phyloP scores from a whole-genome alignment of 2,888 invertebrate species.

The Oligia fasciuncula region DNA sequence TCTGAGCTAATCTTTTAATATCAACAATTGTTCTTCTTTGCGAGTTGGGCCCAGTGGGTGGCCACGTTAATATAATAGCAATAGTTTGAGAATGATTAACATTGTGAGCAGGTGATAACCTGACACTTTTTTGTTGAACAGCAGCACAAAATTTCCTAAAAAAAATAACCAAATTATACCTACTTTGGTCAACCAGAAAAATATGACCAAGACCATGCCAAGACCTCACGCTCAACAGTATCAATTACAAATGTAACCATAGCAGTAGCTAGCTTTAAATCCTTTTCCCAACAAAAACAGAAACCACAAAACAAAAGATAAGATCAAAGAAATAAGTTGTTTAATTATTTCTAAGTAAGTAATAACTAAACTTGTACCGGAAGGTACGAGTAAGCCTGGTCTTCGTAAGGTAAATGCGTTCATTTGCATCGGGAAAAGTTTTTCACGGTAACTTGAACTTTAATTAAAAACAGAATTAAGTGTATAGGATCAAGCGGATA shows the following conservation, averaged over 20 bases:
- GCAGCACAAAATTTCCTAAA: not conserved
- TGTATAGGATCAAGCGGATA: constrained; percentile 70
- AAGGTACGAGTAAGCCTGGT: constrained; percentile 42
- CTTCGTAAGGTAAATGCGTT: constrained; percentile 68
- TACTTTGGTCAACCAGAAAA: not conserved
- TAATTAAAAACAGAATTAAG: constrained; percentile 86
- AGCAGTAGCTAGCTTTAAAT: not conserved
- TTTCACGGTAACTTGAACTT: constrained; percentile 87
- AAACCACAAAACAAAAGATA: constrained; percentile 43
- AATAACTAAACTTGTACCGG: constrained; percentile 53
- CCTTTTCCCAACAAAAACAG: constrained; percentile 23
- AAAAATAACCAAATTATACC: not conserved
- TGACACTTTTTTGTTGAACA: not conserved
- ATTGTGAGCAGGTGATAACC: too few species aligned
- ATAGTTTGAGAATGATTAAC: not conserved
- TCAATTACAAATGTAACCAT: not conserved
- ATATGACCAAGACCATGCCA: not conserved
- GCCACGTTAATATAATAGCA: not conserved
- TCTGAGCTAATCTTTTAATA: not conserved
- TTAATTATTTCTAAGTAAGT: constrained; percentile 60
- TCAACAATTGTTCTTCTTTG: not conserved
- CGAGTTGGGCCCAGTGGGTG: not conserved
- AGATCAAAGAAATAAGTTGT: constrained; percentile 58
- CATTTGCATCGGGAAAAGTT: constrained; percentile 82
- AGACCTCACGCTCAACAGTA: too few species aligned